Base-by-base conservation (phyloP, 2,888 invertebrate genomes). In the Thyatira batis region DNA sequence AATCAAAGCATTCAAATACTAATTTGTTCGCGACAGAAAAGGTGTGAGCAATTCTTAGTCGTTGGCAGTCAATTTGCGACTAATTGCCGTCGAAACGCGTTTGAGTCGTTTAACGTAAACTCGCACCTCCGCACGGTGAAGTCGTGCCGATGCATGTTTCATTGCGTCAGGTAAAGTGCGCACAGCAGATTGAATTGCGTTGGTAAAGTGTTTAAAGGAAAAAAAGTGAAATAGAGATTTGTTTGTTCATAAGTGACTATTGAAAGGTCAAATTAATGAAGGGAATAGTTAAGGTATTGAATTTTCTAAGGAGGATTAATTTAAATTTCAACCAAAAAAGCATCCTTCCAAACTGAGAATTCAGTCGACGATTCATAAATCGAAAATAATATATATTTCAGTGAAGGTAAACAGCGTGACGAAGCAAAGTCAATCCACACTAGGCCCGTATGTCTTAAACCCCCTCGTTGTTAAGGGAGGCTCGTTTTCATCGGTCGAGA, bases 91-190 rank as follows among this genome's bases (percentile, higher is more conserved):
- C 53, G 44, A 60, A 65, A 57, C 45, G 33, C 21, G 27, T 23
- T 20, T 28, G 50, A 45, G 25, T 20, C 53, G 53, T 59, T 54
- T 53, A 54, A 49, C 53, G 53, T 25, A 55, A 58, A 65, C 55
- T 58, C 49, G 21, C 54, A 58, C 58, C 58, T 67, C 55, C 45
- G 55, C 55, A 60, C 50, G 52, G 55, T 60, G n/a, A n/a, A n/a
- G n/a, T n/a, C n/a, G n/a, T n/a, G n/a, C n/a, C n/a, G 55, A 53
- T 55, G 54, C 49, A 51, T 55, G 57, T 54, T 58, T 25, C 20
- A 52, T 52, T 50, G 45, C 13, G 13, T 33, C 33, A 33, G 17
- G 39, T 39, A 60, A 66, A 55, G 49, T 21, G 48, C 51, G 53
- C 27, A 39, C 63, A 51, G 13, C 25, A 25, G 52, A 51, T 55